Evolutionary conservation across 2,888 invertebrate genomes (phyloP).

Genomic region (Nycteola revayana): DNA sequence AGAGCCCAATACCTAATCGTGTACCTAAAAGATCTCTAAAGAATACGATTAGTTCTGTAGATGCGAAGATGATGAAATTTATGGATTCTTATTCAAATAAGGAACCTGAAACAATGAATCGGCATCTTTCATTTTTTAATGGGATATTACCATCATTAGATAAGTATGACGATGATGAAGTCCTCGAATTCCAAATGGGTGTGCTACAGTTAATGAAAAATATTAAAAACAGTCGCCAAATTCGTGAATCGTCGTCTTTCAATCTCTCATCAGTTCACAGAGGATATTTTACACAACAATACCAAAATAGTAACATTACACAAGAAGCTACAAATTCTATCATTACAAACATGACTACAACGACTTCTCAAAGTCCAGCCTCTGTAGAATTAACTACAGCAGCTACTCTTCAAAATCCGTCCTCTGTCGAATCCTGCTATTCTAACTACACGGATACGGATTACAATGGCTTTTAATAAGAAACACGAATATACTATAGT

Average conservation of each 20-base stretch:
- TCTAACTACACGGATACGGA: slow-evolving; percentile 22
- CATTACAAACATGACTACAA: slow-evolving; percentile 26
- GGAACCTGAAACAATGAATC: slow-evolving; percentile 19
- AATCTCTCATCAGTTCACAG: slow-evolving; percentile 24
- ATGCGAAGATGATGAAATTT: slow-evolving; percentile 18
- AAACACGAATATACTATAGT: slow-evolving; percentile 15
- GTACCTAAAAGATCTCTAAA: slow-evolving; percentile 10
- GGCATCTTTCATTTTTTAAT: slow-evolving; percentile 21
- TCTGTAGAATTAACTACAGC: slow-evolving; percentile 14
- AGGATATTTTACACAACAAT: slow-evolving; percentile 27
- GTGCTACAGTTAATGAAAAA: slow-evolving; percentile 28
- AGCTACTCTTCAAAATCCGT: slow-evolving; percentile 26
- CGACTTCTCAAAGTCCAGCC: slow-evolving; percentile 16
- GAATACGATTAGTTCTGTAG: slow-evolving; percentile 15
- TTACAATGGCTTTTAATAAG: slow-evolving; percentile 18
- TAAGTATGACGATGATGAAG: slow-evolving; percentile 31
- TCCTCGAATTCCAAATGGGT: slow-evolving; percentile 31
- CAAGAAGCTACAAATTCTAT: slow-evolving; percentile 26
- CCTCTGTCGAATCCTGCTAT: slow-evolving; percentile 28
- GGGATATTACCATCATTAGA: slow-evolving; percentile 29
- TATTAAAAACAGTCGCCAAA: slow-evolving; percentile 19
- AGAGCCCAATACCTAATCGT: slow-evolving; percentile 10
- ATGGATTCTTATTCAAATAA: slow-evolving; percentile 22
- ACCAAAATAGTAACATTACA: slow-evolving; percentile 24
- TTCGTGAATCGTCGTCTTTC: slow-evolving; percentile 20